A percentile compares a stretch with the other conserved stretches of the same genome.
Evolutionary conservation across 2,797 vertebrate genomes (phyloP).

Genomic region (Pseudocheirus occidentalis): DNA sequence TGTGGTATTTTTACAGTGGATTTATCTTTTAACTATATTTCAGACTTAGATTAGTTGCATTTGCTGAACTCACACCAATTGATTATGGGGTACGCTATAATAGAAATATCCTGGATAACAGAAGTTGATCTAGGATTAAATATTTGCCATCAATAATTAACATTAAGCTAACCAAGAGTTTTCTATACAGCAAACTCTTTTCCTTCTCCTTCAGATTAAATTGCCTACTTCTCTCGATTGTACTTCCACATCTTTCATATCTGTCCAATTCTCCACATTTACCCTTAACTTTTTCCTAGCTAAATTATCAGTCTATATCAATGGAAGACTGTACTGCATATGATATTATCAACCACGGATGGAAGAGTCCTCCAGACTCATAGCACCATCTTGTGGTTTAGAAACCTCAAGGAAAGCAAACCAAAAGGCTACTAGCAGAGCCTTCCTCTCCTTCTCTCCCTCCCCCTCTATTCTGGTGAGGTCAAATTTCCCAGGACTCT

Average conservation of each 20-base stretch:
- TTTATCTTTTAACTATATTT: not conserved
- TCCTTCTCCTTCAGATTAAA: constrained; percentile 21
- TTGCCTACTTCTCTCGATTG: constrained; percentile 8
- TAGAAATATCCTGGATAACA: not conserved
- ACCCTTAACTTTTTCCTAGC: not conserved
- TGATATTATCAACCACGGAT: not conserved
- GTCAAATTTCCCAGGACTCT: not conserved
- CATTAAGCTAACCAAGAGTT: not conserved
- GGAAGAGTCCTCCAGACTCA: not conserved
- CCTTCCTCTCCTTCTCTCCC: not conserved
- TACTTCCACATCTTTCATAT: not conserved
- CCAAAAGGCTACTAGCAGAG: not conserved
- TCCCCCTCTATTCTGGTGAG: not conserved
- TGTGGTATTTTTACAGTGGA: not conserved
- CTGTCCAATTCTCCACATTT: not conserved
- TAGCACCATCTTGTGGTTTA: not conserved
- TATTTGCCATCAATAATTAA: not conserved
- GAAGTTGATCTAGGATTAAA: not conserved
- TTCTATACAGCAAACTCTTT: constrained; percentile 18
- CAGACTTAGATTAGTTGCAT: not conserved
- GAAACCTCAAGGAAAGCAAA: not conserved
- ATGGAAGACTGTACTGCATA: not conserved
- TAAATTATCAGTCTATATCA: not conserved
- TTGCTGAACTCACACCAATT: not conserved
- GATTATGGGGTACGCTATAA: not conserved